Base-by-base conservation (phyloP, 2,888 invertebrate genomes). In the Drosophila testacea region DNA sequence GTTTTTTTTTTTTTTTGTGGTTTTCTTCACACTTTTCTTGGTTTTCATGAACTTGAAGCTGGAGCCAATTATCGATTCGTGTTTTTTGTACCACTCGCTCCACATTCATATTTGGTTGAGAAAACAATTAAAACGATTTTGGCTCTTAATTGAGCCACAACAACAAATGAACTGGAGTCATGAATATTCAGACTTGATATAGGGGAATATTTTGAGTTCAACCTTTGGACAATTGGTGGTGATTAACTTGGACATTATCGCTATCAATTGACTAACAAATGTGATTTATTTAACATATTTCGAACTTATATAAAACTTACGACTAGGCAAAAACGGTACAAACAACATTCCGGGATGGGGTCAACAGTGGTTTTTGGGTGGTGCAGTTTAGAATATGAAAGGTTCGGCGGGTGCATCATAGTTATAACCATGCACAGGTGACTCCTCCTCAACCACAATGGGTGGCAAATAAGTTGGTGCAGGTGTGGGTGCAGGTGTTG, bases 1-100 rank as follows among this genome's bases (percentile, higher is more conserved):
- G 32, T 32, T 7, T 6, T 32, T 6, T 34, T 48, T 50, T 64
- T 50, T 30, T 44, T 41, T 63, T 50, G 34, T 55, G 73, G 80
- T 69, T 83, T 73, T 74, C 79, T 87, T 89, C 63, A 84, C 84
- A 84, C 82, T 84, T 89, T 89, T 87, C 83, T 87, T 46, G 63
- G 70, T 86, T 84, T 84, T 83, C 84, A 69, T 79, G 73, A 83
- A 81, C 85, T 88, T 88, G 73, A 52, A 50, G 77, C 47, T 32
- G 48, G 47, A 52, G 60, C 60, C 84, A 84, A 88, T 84, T 84
- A 84, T 87, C 59, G 66, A 55, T 52, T 48, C 81, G 59, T 65
- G 52, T 68, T 42, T 68, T 62, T 38, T 51, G 52, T 32, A 34
- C 32, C 48, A 38, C 50, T 63, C 57, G 62, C 50, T 50, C 52